Base-by-base conservation (phyloP, 92 coral and sea anemone species). In the Anthopleura xanthogrammica region DNA sequence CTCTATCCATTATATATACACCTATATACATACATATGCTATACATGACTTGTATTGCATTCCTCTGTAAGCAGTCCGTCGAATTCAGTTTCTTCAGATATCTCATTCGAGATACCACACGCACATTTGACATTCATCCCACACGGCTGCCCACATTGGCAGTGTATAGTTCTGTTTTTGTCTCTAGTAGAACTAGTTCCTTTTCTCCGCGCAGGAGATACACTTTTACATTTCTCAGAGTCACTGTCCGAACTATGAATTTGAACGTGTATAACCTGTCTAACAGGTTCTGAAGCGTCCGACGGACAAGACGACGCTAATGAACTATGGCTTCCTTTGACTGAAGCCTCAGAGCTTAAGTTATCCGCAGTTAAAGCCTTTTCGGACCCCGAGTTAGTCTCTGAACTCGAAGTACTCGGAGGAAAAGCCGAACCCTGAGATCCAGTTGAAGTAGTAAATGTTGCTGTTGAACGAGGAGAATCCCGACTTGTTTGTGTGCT, bases 401-500 rank as follows among this genome's bases (percentile, higher is more conserved):
- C 95, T 42, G 94, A 88, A 48, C 90, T 85, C 39, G 93, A 81
- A 19, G 91, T 86, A 60, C 86, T 87, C 8, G 83, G 91, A 23
- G 91, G 88, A 55, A 91, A 90, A 71, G 95, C 85, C 62, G 95
- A 87, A 41, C 88, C 92, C 73, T 92, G 92, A 36, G 98, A 89
- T 23, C 87, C 98, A 7, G 93, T 83, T 19, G 97, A 89, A 23
- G 97, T 86, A 5, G 91, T 76, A 83, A 91, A 94, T 6, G 98
- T 94, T 12, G 98, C 98, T 16, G 98, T 94, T 16, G 98, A 94
- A 10, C 98, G 82, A 16, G 98, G 98, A 7, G 98, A 94, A 60
- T 91, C 98, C 3, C 95, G 89, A 56, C 98, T 91, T 1, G 86
- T 86, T 85, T 94, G 98, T 2, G 98, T 94, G 80, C 95, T 91